phyloP scores from a whole-genome alignment of 2,113 vertebrate species.

The Siphamia tubifer region DNA sequence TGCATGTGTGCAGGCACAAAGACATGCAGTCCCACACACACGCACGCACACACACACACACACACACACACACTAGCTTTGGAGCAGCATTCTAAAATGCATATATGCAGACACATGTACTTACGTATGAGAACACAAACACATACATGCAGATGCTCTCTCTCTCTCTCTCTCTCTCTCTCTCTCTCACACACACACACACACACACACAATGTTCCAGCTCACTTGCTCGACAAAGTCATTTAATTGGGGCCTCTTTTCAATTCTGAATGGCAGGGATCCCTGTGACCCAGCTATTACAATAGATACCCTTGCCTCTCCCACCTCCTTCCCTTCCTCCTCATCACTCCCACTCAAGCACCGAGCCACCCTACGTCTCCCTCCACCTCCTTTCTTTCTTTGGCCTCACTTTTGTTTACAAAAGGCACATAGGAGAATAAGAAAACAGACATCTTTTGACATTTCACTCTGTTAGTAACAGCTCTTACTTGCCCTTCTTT shows the following conservation, averaged over 20 bases:
- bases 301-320: slow-evolving; percentile 37
- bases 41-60: neutral
- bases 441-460: slow-evolving; percentile 42
- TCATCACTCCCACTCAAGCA: slow-evolving; percentile 33
- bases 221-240: slow-evolving; percentile 80
- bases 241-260: slow-evolving; percentile 88
- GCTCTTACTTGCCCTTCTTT: slow-evolving; percentile 10
- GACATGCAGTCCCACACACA: neutral
- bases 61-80: no score
- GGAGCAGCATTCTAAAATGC: neutral
- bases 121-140: no score
- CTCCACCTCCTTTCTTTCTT: slow-evolving; percentile 26
- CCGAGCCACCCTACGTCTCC: slow-evolving; percentile 9
- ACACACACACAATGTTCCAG: slow-evolving; percentile 16
- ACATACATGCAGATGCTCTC: no score
- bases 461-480: slow-evolving; percentile 33
- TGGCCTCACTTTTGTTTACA: slow-evolving; percentile 52
- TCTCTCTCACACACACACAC: no score
- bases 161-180: no score
- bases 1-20: slow-evolving; percentile 18
- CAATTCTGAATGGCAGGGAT: slow-evolving; percentile 71
- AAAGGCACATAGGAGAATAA: slow-evolving; percentile 23
- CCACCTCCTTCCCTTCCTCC: slow-evolving; percentile 8
- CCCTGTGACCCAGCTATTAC: slow-evolving; percentile 73
- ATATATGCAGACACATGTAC: neutral